Conservation (phyloP, 2,888 invertebrate species). For the Pherbina coryleti region DNA sequence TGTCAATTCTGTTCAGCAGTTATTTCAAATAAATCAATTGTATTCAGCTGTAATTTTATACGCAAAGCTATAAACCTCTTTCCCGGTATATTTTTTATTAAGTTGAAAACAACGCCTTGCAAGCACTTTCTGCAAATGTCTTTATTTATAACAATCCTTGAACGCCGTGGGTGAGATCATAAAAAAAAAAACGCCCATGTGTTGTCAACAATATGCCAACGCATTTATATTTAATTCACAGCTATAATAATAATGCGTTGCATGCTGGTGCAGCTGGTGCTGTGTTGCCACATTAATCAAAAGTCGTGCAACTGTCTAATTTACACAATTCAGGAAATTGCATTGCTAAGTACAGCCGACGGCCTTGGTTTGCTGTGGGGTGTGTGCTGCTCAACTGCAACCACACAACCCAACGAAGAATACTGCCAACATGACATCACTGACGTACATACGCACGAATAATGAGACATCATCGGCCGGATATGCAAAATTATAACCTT, state of each 20-base stretch:
- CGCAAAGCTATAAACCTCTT: too few species aligned
- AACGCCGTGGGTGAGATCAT: neutral
- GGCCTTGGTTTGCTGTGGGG: neutral
- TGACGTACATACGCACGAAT: neutral
- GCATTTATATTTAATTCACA: neutral
- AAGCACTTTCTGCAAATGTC: too few species aligned
- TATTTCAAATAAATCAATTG: too few species aligned
- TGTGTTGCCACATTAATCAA: slow-evolving; percentile 24
- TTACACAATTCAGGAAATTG: slow-evolving; percentile 35
- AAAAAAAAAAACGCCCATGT: neutral
- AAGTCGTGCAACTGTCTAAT: slow-evolving; percentile 35
- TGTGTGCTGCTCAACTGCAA: neutral
- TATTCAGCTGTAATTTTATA: too few species aligned
- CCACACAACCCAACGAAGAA: neutral
- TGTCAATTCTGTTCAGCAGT: too few species aligned
- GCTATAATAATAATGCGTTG: neutral
- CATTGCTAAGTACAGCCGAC: slow-evolving; percentile 23
- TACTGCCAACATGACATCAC: neutral
- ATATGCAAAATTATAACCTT: slow-evolving; percentile 26
- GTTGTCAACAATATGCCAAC: neutral
- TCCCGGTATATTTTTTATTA: too few species aligned
- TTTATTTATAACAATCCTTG: neutral
- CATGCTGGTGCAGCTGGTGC: neutral
- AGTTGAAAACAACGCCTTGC: too few species aligned
- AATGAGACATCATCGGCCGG: slow-evolving; percentile 19